These are phyloP conservation scores for Griposia aprilina DNA, from an alignment of 2,888 invertebrate species.

Conservation along the genomic window DNA sequence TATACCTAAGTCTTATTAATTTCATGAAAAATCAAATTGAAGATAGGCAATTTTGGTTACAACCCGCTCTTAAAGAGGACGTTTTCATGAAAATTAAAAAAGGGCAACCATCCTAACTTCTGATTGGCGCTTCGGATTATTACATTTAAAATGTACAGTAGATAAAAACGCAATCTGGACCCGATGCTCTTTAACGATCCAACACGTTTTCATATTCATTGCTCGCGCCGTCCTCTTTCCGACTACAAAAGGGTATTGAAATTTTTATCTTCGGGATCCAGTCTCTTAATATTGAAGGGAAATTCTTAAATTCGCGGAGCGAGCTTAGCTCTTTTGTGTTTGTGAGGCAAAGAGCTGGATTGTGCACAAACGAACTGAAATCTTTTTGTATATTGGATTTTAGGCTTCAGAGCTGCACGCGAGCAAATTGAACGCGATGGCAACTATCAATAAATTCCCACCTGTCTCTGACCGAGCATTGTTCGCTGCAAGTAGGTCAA, in stretches of 20 bases:
- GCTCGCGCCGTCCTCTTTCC: conserved; percentile 57
- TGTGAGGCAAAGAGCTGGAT: conserved; percentile 5
- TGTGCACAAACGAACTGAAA: conserved; percentile 9
- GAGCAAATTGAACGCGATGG: conserved; percentile 52
- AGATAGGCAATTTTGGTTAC: no score
- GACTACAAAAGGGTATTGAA: conserved; percentile 71
- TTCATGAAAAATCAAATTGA: no score
- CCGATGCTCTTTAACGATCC: conserved; percentile 74
- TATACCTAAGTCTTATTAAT: no score
- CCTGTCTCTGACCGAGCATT: conserved; percentile 59
- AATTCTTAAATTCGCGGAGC: conserved; percentile 51
- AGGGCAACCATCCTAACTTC: conserved; percentile 19
- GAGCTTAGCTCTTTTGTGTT: conserved; percentile 29
- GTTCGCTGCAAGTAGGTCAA: conserved; percentile 69
- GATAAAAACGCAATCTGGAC: conserved; percentile 73
- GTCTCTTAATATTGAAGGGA: conserved; percentile 62
- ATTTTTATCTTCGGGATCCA: conserved; percentile 70
- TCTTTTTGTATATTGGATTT: conserved; percentile 12
- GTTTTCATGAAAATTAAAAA: conserved; percentile 41
- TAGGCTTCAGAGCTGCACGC: conserved; percentile 29
- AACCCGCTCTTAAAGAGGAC: not conserved
- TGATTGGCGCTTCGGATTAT: conserved; percentile 55
- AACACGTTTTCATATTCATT: conserved; percentile 78
- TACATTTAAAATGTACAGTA: conserved; percentile 72
- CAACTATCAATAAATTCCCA: conserved; percentile 66